Conservation (phyloP, 2,888 invertebrate genomes). For the Temnothorax ravouxi region DNA sequence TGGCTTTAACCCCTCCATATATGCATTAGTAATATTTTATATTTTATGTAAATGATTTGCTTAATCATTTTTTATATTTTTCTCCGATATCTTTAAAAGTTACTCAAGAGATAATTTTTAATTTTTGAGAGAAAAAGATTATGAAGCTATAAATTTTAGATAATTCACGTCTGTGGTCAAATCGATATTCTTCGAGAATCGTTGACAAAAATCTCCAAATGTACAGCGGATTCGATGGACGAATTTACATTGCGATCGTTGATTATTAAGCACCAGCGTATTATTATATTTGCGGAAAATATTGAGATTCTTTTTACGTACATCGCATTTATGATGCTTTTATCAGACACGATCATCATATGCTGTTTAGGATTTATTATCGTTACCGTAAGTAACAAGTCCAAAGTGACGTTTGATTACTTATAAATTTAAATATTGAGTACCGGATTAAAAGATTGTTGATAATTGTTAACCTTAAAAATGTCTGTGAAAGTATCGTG, state of each 20-base stretch:
- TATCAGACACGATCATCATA: too few relatives aligned
- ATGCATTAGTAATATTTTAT: too few relatives aligned
- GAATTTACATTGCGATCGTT: background rate
- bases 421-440: background rate
- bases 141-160: constrained; percentile 27
- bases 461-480: background rate
- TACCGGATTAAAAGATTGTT: background rate
- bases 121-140: background rate
- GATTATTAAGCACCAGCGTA: constrained; percentile 53
- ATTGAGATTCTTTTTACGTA: constrained; percentile 47
- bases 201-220: constrained; percentile 18
- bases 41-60: background rate
- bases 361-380: constrained; percentile 67
- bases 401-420: background rate
- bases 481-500: background rate
- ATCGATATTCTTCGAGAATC: constrained; percentile 50
- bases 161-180: constrained; percentile 50
- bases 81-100: background rate
- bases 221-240: background rate
- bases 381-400: constrained; percentile 58
- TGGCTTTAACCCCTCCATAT: too few relatives aligned
- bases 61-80: background rate
- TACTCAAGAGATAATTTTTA: background rate
- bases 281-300: constrained; percentile 33
- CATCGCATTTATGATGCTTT: constrained; percentile 61